A percentile compares a stretch with the other conserved stretches of the same genome.
Conservation (phyloP, 2,113 vertebrate species). For the Prionailurus viverrinus region DNA sequence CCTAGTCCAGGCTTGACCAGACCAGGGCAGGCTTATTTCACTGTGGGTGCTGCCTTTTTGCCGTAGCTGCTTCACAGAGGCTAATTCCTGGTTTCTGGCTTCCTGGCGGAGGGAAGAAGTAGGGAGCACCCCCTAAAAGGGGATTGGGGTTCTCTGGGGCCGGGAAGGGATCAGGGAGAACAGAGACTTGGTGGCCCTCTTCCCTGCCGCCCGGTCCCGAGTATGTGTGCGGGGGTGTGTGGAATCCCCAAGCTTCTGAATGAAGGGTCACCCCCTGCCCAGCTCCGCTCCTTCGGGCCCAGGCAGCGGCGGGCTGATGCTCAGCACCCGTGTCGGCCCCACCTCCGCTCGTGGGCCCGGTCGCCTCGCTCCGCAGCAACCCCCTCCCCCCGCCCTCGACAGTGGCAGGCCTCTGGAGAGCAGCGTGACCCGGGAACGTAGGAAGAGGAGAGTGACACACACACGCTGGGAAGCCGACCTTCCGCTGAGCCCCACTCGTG, state of each 20-base stretch:
- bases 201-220: not conserved
- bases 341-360: not conserved
- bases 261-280: not conserved
- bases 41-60: fast-evolving
- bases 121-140: not conserved
- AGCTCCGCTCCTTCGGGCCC: not conserved
- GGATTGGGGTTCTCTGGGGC: not conserved
- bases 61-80: fast-evolving
- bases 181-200: not conserved
- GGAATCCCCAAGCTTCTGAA: not conserved
- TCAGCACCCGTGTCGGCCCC: not conserved
- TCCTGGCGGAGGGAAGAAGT: not conserved
- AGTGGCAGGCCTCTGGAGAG: conserved; percentile 57
- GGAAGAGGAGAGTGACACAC: not conserved
- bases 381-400: not conserved
- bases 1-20: not conserved
- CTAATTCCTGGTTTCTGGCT: not conserved
- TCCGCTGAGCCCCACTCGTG: not conserved
- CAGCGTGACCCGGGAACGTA: conserved; percentile 33
- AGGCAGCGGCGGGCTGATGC: not conserved
- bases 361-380: not conserved
- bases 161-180: not conserved
- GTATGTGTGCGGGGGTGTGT: not conserved
- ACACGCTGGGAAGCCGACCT: conserved; percentile 10
- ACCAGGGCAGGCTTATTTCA: fast-evolving